Conservation (phyloP, 2,888 invertebrate species). For the Acanthosepion pharaonis region DNA sequence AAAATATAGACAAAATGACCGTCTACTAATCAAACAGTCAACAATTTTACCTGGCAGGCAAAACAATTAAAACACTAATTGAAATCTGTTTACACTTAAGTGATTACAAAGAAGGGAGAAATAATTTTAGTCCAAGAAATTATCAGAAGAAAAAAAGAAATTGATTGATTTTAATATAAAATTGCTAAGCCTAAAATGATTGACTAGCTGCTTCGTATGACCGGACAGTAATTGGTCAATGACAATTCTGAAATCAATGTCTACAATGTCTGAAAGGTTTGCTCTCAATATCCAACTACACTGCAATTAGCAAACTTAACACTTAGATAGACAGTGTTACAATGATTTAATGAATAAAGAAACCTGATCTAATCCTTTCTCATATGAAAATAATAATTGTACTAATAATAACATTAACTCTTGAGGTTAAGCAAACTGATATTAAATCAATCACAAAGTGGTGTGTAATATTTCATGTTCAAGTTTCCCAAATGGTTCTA, state of each 20-base stretch:
- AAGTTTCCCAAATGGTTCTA: no score
- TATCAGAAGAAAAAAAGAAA: neutral
- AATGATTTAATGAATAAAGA: neutral
- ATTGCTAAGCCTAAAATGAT: neutral
- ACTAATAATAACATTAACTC: neutral
- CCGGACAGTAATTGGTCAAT: neutral
- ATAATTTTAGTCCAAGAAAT: neutral
- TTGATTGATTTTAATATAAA: conserved; percentile 24
- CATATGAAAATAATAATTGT: neutral
- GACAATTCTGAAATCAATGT: neutral
- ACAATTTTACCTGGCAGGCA: conserved; percentile 33
- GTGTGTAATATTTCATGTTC: neutral
- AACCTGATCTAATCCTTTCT: neutral
- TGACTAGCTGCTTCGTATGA: neutral
- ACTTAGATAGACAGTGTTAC: neutral
- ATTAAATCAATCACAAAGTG: neutral
- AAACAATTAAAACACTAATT: conserved; percentile 33
- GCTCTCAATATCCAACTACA: neutral
- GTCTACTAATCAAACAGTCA: neutral
- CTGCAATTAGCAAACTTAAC: neutral
- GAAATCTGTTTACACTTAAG: conserved; percentile 33
- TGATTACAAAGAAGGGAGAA: neutral
- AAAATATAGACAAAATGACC: conserved; percentile 33
- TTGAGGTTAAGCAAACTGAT: neutral
- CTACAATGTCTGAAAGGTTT: neutral